Base-by-base conservation (phyloP, 2,797 vertebrate species). In the Pseudochromis fuscus region DNA sequence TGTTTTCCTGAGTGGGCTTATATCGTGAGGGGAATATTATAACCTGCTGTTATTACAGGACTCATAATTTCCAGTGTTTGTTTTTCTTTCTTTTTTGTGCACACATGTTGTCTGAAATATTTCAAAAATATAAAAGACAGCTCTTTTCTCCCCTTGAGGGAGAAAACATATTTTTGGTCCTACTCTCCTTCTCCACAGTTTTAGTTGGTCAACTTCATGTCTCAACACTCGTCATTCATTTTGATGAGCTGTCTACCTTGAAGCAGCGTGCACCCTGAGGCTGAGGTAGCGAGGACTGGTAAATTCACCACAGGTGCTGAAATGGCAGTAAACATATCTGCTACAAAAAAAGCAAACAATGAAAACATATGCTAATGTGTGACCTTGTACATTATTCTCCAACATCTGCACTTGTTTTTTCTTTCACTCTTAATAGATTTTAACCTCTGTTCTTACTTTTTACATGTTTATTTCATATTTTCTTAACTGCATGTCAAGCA, bases 1-100 rank as follows among this genome's bases (percentile, higher is more conserved):
- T 80, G 88, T 87, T 51, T 74, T 66, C 76, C 82, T 77, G 82
- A 84, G 77, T 74, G 77, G 57, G 75, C 78, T 75, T 72, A 48
- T 80, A 85, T 48, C 65, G 35, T 52, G 70, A 50, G 45, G 30
- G 50, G 21, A 55, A 73, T 37, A 65, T 55, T 27, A 68, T 68
- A 78, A 46, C 52, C 55, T 35, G 63, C 66, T 74, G 76, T 65
- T 89, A 75, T 87, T 88, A 81, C 75, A 18, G 44, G 44, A 27
- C 64, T 67, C 33, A 49, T 57, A 42, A 63, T 73, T 67, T 68
- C 37, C 48, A 31, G 24, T 28, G 18, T 49, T 72, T 44, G 19
- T 66, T 37, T 51, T 16, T 51, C 9, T 49, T 12, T 5, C 15
- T 49, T 27, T 27, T 59, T 52, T 55, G 13, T 51, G 40, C 31